phyloP scores from a whole-genome alignment of 2,888 invertebrate genomes.

The Euplexia lucipara region DNA sequence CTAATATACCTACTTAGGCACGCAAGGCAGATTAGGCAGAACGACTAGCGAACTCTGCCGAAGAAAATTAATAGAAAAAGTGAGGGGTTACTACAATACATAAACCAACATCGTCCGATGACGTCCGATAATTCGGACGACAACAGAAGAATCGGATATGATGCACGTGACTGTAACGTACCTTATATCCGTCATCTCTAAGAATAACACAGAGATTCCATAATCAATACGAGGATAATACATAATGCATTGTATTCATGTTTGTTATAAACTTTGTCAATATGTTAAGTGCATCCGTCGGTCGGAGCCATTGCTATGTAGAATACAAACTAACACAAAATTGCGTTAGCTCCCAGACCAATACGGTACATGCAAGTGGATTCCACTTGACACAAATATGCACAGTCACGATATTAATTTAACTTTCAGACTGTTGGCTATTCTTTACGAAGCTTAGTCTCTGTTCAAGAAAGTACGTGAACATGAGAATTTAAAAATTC shows the following conservation, averaged over 20 bases:
- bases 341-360: slow-evolving; percentile 50
- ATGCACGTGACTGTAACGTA: too few species aligned
- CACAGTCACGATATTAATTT: slow-evolving; percentile 57
- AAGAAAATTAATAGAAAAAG: too few species aligned
- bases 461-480: slow-evolving; percentile 44
- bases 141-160: too few species aligned
- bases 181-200: slow-evolving; percentile 20
- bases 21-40: too few species aligned
- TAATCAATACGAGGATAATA: slow-evolving; percentile 34
- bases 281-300: slow-evolving; percentile 59
- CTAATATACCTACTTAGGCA: too few species aligned
- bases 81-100: too few species aligned
- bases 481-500: slow-evolving; percentile 30
- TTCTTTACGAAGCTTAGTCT: slow-evolving; percentile 31
- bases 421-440: slow-evolving; percentile 45
- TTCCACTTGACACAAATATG: slow-evolving; percentile 48
- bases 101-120: too few species aligned
- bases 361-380: slow-evolving; percentile 36
- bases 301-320: slow-evolving; percentile 23
- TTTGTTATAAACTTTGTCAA: slow-evolving; percentile 62
- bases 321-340: slow-evolving; percentile 57
- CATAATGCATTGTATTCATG: slow-evolving; percentile 48
- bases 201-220: slow-evolving; percentile 34
- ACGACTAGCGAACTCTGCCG: too few species aligned
- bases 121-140: too few species aligned